Conservation (phyloP, 2,113 vertebrate genomes). For the Damaliscus lunatus region DNA sequence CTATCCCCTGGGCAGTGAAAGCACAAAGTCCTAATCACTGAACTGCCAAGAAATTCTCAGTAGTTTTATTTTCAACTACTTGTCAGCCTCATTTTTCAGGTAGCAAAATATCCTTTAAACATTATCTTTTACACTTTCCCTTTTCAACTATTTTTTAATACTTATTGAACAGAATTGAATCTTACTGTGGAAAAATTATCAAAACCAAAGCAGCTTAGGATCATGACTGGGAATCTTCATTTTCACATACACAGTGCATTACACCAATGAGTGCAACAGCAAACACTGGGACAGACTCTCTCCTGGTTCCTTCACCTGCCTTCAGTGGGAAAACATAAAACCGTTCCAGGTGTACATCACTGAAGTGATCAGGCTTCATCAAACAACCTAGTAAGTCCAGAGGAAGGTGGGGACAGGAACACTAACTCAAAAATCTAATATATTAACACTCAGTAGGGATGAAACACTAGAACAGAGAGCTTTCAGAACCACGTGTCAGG, state of each 20-base stretch:
- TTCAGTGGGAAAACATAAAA: not conserved
- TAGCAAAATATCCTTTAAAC: not conserved
- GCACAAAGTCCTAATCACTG: not conserved
- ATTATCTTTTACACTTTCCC: not conserved
- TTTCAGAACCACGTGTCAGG: not conserved
- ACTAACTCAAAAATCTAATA: not conserved
- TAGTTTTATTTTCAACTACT: not conserved
- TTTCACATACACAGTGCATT: not conserved
- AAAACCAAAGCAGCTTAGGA: not conserved
- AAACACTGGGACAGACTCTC: not conserved
- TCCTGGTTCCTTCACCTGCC: not conserved
- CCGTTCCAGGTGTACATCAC: not conserved
- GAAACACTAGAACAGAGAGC: not conserved
- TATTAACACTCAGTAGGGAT: not conserved
- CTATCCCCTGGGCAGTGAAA: not conserved
- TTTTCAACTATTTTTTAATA: not conserved
- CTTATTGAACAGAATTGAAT: not conserved
- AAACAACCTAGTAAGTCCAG: not conserved
- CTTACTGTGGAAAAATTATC: not conserved
- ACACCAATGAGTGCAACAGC: not conserved
- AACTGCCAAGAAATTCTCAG: not conserved
- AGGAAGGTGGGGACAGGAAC: not conserved
- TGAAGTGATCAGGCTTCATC: not conserved
- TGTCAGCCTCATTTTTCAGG: not conserved
- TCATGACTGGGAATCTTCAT: not conserved